A percentile compares a stretch with the other conserved stretches of the same genome.
These are phyloP conservation scores for Eretmocerus hayati DNA, from an alignment of 2,888 invertebrate genomes.

Conservation along the genomic window DNA sequence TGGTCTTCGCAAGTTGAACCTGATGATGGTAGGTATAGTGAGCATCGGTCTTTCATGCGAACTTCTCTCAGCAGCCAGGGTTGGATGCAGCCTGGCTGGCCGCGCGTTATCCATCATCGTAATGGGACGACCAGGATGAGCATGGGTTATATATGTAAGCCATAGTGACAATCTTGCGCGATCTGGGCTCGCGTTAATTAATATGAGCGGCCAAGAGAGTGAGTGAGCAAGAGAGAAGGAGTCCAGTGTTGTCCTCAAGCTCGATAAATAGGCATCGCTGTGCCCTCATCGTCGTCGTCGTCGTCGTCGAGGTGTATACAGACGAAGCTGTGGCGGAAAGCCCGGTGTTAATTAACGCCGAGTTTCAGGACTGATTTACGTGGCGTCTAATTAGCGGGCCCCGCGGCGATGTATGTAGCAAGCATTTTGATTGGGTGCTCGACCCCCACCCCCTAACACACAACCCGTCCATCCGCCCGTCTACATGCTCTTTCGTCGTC, in stretches of 20 bases:
- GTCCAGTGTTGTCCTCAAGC: not conserved
- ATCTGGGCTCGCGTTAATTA: constrained; percentile 14
- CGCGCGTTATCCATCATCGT: constrained; percentile 15
- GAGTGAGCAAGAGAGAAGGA: too few relatives aligned
- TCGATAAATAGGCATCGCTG: constrained; percentile 19
- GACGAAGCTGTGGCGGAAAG: constrained; percentile 41
- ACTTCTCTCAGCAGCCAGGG: too few relatives aligned
- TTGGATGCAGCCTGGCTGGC: too few relatives aligned
- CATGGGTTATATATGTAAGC: too few relatives aligned
- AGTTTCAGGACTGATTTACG: constrained; percentile 47
- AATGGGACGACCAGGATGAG: constrained; percentile 9
- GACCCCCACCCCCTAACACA: constrained; percentile 15
- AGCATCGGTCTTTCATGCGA: too few relatives aligned
- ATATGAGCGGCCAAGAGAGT: constrained; percentile 12
- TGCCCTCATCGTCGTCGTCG: too few relatives aligned
- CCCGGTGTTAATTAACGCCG: constrained; percentile 46
- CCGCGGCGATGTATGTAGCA: constrained; percentile 44
- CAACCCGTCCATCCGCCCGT: too few relatives aligned
- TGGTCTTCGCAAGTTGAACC: too few relatives aligned
- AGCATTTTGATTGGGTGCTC: constrained; percentile 45
- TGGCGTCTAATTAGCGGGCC: constrained; percentile 46
- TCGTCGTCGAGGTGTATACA: too few relatives aligned
- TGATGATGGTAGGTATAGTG: too few relatives aligned
- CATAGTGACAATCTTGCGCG: too few relatives aligned
- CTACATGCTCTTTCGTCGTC: too few relatives aligned